Percentiles rank a stretch among this genome's conserved stretches.
These are phyloP conservation scores for Drosophila kohkoa DNA, from an alignment of 1,140 invertebrate genomes.

Conservation along the genomic window DNA sequence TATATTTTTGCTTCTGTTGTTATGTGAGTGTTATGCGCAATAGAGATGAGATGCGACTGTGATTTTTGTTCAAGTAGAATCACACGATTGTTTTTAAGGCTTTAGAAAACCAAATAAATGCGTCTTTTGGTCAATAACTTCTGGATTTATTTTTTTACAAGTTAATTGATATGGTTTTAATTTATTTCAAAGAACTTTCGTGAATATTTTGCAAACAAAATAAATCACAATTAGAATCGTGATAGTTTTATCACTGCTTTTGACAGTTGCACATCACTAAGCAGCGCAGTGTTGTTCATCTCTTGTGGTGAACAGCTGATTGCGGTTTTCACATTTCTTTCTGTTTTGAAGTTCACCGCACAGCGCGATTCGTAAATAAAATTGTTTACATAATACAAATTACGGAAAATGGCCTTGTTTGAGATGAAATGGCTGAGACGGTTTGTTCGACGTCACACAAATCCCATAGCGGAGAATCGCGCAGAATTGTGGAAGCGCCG, in stretches of 20 bases:
- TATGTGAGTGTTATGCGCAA: neutral
- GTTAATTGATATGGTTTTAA: too few species aligned
- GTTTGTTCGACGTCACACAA: constrained; percentile 87
- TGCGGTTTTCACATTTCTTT: constrained; percentile 33
- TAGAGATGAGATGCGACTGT: constrained; percentile 9
- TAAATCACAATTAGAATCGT: constrained; percentile 1
- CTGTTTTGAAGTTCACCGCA: constrained; percentile 10
- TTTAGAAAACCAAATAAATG: neutral
- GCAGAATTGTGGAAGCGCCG: constrained; percentile 87
- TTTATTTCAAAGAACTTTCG: neutral
- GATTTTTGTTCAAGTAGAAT: neutral
- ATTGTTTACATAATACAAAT: constrained; percentile 41
- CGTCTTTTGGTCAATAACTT: too few species aligned
- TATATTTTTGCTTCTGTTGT: too few species aligned
- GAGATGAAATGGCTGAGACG: constrained; percentile 85
- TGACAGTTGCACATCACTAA: neutral
- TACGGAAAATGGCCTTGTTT: constrained; percentile 71
- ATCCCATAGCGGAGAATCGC: constrained; percentile 86
- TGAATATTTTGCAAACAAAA: too few species aligned
- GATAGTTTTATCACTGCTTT: constrained; percentile 2
- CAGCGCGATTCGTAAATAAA: neutral
- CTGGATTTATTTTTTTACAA: too few species aligned
- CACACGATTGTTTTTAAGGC: neutral
- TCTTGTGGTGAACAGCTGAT: constrained; percentile 39
- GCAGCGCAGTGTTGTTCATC: constrained; percentile 1